Base-by-base conservation (phyloP, 1,140 invertebrate species). In the Portunus trituberculatus region DNA sequence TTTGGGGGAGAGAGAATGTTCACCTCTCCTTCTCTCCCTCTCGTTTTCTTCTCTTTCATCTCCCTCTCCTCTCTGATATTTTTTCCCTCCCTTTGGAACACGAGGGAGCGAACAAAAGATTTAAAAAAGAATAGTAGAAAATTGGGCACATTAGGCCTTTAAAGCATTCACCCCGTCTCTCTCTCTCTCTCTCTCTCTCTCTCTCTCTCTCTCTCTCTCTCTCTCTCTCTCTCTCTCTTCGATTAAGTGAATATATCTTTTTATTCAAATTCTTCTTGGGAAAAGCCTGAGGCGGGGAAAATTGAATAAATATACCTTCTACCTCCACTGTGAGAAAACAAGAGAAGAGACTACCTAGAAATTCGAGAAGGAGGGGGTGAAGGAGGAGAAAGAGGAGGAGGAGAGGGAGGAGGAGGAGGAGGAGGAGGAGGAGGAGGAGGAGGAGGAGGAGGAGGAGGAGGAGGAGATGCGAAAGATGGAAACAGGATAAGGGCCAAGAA, bases 171-270 rank as follows among this genome's bases (percentile, higher is more conserved):
- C 7, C 14, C 39, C 28, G 0, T 87, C 12, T 32, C 84, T 39
- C 12, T 31, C 12, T 32, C 29, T 32, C 84, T 87, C 87, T 39
- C 87, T 39, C 87, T 88, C 29, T 88, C 32, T 88, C 32, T 39
- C 87, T 88, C 87, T 39, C 87, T 88, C 87, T 88, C 87, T 88
- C 87, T 39, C 29, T 39, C 31, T 39, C 32, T 39, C 87, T 88
- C 87, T 88, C 87, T 88, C 87, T 88, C 87, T 88, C 87, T 88
- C 87, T 88, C 87, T 88, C 87, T 88, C 87, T 88, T 39, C 39
- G 39, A 39, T 39, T 39, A 6, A 39, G 10, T 14, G 52, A 59
- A 59, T 59, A 59, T 4, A 59, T 59, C 3, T 39, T 39, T 39
- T 39, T 59, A 59, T 59, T 59, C 52, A 59, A 59, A 59, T 59